These are phyloP conservation scores for Drosophila cognata DNA, from an alignment of 2,888 invertebrate genomes.

Conservation along the genomic window DNA sequence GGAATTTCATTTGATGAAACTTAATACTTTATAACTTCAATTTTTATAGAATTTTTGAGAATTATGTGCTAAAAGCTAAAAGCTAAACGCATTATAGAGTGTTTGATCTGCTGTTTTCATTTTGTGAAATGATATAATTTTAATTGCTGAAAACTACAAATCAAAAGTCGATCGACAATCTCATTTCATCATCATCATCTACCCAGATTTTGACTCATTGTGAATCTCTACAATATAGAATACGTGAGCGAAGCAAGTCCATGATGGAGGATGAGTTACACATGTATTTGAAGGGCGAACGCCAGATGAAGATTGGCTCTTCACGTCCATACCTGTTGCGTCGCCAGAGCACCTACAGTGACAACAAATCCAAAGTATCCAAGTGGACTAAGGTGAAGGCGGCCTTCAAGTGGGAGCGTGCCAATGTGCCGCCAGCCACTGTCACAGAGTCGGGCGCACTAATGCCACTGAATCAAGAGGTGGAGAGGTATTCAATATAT, in stretches of 20 bases:
- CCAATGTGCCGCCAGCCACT: conserved; percentile 86
- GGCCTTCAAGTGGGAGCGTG: conserved; percentile 94
- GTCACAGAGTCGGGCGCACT: conserved; percentile 84
- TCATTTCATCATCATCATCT: not conserved
- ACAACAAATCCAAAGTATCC: conserved; percentile 86
- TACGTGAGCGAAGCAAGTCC: conserved; percentile 89
- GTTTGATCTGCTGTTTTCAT: not conserved
- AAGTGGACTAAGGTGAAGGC: conserved; percentile 96
- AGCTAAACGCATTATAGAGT: not conserved
- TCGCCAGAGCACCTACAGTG: conserved; percentile 84
- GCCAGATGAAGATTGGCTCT: conserved; percentile 55
- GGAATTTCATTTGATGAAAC: not conserved
- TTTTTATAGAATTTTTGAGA: not conserved
- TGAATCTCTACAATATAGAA: conserved; percentile 45
- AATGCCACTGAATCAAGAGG: conserved; percentile 86
- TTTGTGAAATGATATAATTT: not conserved
- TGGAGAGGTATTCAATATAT: conserved; percentile 79
- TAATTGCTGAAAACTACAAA: not conserved
- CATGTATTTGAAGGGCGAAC: conserved; percentile 67
- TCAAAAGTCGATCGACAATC: not conserved
- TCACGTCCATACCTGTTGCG: conserved; percentile 75
- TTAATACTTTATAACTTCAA: not conserved
- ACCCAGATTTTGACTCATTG: not conserved
- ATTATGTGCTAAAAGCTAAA: not conserved
- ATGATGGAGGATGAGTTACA: conserved; percentile 88